Base-by-base conservation (phyloP, 2,888 invertebrate genomes). In the Platerodrilus igneus region DNA sequence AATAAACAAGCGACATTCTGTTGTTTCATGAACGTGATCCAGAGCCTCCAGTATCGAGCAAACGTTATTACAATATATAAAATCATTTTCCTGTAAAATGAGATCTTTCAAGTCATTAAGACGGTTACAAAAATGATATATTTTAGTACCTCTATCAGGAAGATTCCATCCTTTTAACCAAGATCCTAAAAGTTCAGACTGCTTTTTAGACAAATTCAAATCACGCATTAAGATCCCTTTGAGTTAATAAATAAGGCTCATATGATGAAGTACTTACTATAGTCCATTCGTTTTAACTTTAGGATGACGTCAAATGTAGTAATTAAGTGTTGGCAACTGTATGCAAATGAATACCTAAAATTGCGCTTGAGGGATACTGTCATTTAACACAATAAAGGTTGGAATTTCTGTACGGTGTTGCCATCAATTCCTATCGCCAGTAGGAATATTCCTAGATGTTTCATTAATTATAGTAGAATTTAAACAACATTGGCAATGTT, bases 121-220 rank as follows among this genome's bases (percentile, higher is more conserved):
- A 15, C 27, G 27, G 17, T 15, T 11, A n/a, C 15, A 17, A 14
- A 15, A 27, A 27, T 14, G 6, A 14, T 4, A 14, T 4, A 27
- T 27, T 15, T 27, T 27, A 3, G 16, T 27, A 14, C 17, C 16
- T 2, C 4, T 7, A 15, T 11, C n/a, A 14, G 17, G 27, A 2
- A 27, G 9, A 27, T 27, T 27, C 27, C 27, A 27, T 11, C 9
- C 27, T 7, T 27, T 27, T 15, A 27, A 15, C 17, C 27, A 8
- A 15, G 15, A 27, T 7, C 27, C 14, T 3, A 27, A 15, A 7
- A 27, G 15, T 14, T 15, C 27, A 14, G 27, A 11, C 15, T 27
- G 16, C 7, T 4, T 27, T 11, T 27, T 14, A 8, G 27, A 27
- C 8, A 27, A 15, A 14, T 27, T 27, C 17, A 27, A 27, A 27